A percentile compares a stretch with the other conserved stretches of the same genome.
Conservation (phyloP, 2,888 invertebrate genomes). For the Auanema sp. region DNA sequence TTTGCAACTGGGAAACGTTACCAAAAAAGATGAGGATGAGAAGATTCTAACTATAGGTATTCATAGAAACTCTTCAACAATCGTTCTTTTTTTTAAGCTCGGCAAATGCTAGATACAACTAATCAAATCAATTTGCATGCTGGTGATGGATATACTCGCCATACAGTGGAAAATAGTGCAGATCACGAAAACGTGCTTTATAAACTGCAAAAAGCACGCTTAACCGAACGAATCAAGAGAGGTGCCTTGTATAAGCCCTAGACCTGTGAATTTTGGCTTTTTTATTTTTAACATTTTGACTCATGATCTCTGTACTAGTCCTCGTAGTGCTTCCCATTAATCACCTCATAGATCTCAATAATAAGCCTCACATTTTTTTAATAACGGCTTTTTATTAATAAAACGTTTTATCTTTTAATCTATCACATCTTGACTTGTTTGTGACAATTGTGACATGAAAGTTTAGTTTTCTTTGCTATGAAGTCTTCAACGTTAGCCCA, state of each 20-base stretch:
- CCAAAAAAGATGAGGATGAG: conserved; percentile 39
- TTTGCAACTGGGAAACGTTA: conserved; percentile 20
- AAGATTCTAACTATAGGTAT: conserved; percentile 39
- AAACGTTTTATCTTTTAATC: no score
- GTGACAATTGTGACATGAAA: no score
- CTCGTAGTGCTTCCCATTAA: no score
- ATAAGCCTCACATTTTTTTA: no score
- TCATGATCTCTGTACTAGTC: no score
- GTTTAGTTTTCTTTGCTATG: no score
- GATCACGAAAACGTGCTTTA: conserved; percentile 51
- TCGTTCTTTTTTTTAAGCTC: conserved; percentile 44
- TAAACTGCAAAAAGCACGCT: conserved; percentile 51
- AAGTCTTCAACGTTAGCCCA: no score
- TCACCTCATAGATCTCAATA: no score
- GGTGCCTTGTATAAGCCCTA: conserved; percentile 6
- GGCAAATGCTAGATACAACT: conserved; percentile 54
- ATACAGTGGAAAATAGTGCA: conserved; percentile 30
- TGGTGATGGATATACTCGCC: conserved; percentile 56
- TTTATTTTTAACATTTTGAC: no score
- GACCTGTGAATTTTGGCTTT: no score
- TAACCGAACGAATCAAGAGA: conserved; percentile 39
- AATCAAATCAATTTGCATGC: conserved; percentile 47
- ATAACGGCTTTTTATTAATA: no score
- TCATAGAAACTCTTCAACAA: conserved; percentile 21
- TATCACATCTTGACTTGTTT: no score